Evolutionary conservation across 2,797 vertebrate species (phyloP), one percentile per base, ranked within the genome.

Genomic region (Carduelis carduelis): DNA sequence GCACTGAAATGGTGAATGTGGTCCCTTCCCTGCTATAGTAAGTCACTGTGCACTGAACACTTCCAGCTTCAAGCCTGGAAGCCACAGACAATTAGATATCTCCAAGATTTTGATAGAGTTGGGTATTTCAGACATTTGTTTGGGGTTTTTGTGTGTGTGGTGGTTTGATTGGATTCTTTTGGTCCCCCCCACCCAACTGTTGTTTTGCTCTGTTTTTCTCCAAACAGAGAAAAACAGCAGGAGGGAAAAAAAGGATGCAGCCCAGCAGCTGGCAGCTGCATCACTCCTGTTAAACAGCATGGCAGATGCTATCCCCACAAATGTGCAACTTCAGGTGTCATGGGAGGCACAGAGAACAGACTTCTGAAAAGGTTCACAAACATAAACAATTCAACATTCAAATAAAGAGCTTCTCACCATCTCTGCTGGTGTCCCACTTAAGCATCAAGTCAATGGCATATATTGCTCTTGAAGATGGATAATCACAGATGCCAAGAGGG

Each of bases 361-460:
- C 23, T 83, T 61, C 50, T 59, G 46, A 52, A 78, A 69, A 87
- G 23, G n/a, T 65, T 21, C 11, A 59, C 39, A 63, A 71, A 57
- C 46, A 83, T 6, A 49, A 83, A 49, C 23, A 69, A 75, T 32
- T 65, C 47, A 83, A 20, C 22, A 30, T 30, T 28, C 66, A 75
- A 57, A 77, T 30, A 65, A 53, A 60, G 1, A 93, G 35, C 23
- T 78, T 49, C 98, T 98, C 80, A 98, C 98, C 98, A 34, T 98
- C 95, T 9, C 87, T 91, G 77, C 90, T 70, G 9, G 90, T 90
- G 41, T 97, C 97, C 99, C 99, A 99, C 92, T 99, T 99, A 12
- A 99, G 97, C 99, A 99, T 99, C 89, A 99, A 96, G 96, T 99
- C 99, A 14, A 99, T 87, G 5, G 99, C 99, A 4, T 99, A 99